Evolutionary conservation across 2,797 vertebrate genomes (phyloP), one percentile per base, ranked within the genome.

Genomic region (Anas capensis): DNA sequence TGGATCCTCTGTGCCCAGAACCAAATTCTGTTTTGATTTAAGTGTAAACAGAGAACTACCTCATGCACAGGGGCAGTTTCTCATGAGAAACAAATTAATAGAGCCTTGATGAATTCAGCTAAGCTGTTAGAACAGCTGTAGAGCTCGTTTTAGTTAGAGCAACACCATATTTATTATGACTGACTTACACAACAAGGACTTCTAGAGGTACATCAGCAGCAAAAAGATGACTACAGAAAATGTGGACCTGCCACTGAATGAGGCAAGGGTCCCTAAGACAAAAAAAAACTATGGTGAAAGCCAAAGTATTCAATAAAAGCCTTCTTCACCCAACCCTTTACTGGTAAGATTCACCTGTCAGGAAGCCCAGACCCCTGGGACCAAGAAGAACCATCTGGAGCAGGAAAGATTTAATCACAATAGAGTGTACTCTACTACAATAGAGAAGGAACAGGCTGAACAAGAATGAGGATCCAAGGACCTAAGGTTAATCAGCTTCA

Each of bases 221-320:
- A 46, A 66, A 66, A 46, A n/a, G 31, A 66, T 6, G 11, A 40
- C 19, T 23, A 44, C 15, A n/a, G 26, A 78, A 70, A 46, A 91
- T 3, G 0, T n/a, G 26, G 23, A 11, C 16, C 27, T 0, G 1
- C 48, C 78, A 17, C 33, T 76, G 34, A 56, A 5, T 29, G 40
- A 40, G 34, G 11, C 48, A 48, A 40, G 31, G 75, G 8, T 71
- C n/a, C 53, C 78, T 49, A 12, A 85, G 34, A n/a, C 11, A 51
- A 51, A 51, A 49, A 51, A 51, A 7, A 33, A 36, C 36, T 13
- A 36, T 46, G 13, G 82, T 46, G 44, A 68, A 68, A 38, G 48
- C 26, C 14, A 57, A 26, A 44, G 15, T 78, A 29, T 16, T 49
- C 81, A 66, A 38, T 56, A 18, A 61, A 48, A 51, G 23, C 40